phyloP scores from a whole-genome alignment of 2,113 vertebrate genomes.

The Anarrhichthys ocellatus region DNA sequence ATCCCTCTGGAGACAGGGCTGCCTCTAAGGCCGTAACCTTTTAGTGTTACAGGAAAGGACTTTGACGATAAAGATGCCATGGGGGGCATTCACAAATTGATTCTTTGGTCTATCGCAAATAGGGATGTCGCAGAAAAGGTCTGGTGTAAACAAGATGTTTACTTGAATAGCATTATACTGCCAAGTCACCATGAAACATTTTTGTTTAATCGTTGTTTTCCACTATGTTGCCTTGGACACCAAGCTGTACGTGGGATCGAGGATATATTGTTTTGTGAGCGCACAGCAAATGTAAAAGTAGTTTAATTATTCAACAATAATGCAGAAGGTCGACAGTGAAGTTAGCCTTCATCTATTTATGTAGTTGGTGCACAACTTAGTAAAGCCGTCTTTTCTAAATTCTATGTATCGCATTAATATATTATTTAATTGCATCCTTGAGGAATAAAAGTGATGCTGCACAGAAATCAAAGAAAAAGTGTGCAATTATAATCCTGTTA shows the following conservation, averaged over 20 bases:
- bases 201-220: neutral
- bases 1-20: neutral
- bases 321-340: conserved; percentile 8
- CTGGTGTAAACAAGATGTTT: neutral
- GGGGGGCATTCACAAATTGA: neutral
- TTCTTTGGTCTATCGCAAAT: conserved; percentile 8
- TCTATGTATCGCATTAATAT: neutral
- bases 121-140: neutral
- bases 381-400: neutral
- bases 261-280: neutral
- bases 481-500: conserved; percentile 53
- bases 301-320: neutral
- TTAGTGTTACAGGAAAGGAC: neutral
- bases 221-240: conserved; percentile 4
- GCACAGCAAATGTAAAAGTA: neutral
- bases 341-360: neutral
- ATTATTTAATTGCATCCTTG: conserved; percentile 11
- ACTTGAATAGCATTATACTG: neutral
- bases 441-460: conserved; percentile 11
- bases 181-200: neutral
- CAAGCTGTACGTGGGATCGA: neutral
- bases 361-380: neutral
- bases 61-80: neutral
- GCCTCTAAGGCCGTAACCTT: neutral
- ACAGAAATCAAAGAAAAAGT: conserved; percentile 21